Base-by-base conservation (phyloP, 2,888 invertebrate genomes). In the Smittia aterrima region DNA sequence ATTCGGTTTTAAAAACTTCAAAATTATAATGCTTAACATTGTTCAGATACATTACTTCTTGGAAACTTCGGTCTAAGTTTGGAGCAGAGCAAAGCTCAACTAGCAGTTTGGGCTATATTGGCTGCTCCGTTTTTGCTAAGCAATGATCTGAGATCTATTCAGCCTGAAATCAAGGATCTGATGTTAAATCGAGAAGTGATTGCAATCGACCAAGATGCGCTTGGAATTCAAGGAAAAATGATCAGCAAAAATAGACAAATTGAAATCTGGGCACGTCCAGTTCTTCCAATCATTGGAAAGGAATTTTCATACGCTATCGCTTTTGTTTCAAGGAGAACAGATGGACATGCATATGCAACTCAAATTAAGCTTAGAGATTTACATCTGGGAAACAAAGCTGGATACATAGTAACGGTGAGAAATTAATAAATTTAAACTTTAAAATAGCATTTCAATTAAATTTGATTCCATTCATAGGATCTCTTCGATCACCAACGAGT, bases 51-150 rank as follows among this genome's bases (percentile, higher is more conserved):
- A 85, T 79, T 88, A 54, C 80, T 88, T 64, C 84, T 89, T 76
- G 89, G 89, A 6, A 88, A 89, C 78, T 87, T 82, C 78, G 89
- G 88, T 0, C 79, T 89, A n/a, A 89, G 88, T 77, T 85, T 85
- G 75, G 89, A 90, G 76, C 90, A 92, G 81, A 86, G 88, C 76
- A 86, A 87, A 79, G 83, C 87, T 0, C 92, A 92, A 83, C 90
- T 92, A 90, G 90, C 90, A 0, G 83, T 92, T 75, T 92, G 92
- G 91, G 85, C 89, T 0, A 82, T 91, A 58, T 83, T 91, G 80
- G 90, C 91, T 1, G 88, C 91, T 0, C 91, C 91, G 0, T 80
- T 92, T 3, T 83, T 92, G 25, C 89, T 92, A 87, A 91, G 91
- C 0, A 86, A 85, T 53, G 90, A 92, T 81, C 83, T 92, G 74